Conservation (phyloP, 92 coral and sea anemone species). For the Palythoa heliodiscus region DNA sequence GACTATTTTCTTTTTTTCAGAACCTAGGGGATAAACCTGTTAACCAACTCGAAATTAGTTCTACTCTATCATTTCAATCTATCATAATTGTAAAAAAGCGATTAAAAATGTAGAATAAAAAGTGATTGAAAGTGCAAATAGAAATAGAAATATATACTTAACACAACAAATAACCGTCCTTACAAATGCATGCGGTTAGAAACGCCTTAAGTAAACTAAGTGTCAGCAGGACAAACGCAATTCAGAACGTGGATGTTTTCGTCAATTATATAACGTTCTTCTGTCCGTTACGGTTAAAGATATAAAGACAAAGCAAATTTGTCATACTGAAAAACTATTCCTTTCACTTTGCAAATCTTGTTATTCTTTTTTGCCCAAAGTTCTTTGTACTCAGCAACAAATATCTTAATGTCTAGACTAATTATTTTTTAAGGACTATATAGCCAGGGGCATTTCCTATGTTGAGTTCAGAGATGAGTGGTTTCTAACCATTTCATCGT, state of each 20-base stretch:
- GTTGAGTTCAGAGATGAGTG: slow-evolving; percentile 34
- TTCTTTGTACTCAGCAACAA: slow-evolving; percentile 15
- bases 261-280: neutral
- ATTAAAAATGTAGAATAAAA: too few species aligned
- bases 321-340: neutral
- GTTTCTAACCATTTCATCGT: slow-evolving; percentile 30
- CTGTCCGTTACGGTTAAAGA: slow-evolving; percentile 16
- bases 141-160: too few species aligned
- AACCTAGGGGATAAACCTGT: too few species aligned
- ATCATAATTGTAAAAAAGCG: too few species aligned
- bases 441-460: slow-evolving; percentile 38
- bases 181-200: neutral
- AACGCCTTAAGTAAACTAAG: slow-evolving; percentile 21
- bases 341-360: neutral
- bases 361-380: slow-evolving; percentile 17
- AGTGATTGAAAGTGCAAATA: too few species aligned
- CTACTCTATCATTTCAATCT: too few species aligned
- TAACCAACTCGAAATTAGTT: too few species aligned
- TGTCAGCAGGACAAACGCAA: neutral
- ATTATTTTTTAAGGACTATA: neutral
- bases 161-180: neutral
- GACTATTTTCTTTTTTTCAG: too few species aligned
- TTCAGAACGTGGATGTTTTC: neutral
- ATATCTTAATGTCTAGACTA: slow-evolving; percentile 40
- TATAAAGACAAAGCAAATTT: neutral